Conservation (phyloP, 2,797 vertebrate genomes). For the Gallirallus australis region DNA sequence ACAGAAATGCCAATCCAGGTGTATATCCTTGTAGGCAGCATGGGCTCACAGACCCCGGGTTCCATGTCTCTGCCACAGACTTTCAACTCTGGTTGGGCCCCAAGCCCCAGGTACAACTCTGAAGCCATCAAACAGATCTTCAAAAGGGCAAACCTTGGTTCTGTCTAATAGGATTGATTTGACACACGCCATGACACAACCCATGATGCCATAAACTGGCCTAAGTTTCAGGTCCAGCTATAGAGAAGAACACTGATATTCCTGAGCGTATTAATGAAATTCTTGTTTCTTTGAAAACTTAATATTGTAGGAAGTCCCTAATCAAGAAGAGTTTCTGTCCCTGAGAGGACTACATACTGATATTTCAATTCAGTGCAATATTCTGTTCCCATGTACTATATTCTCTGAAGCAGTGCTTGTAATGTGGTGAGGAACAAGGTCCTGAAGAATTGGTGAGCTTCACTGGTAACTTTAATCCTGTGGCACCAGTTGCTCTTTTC, state of each 20-base stretch:
- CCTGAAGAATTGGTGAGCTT: neutral
- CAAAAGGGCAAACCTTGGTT: neutral
- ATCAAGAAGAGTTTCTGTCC: neutral
- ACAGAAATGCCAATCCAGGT: neutral
- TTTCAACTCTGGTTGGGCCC: neutral
- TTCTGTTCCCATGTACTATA: neutral
- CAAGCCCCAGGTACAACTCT: fast-evolving
- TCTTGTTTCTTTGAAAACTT: neutral
- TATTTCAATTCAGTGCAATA: neutral
- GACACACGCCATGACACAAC: neutral
- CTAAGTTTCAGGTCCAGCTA: neutral
- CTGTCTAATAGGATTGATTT: neutral
- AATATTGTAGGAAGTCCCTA: neutral
- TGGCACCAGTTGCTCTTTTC: neutral
- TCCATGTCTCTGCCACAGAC: neutral
- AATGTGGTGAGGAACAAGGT: neutral
- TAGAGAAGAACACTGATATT: fast-evolving
- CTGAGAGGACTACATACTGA: neutral
- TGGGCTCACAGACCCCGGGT: neutral
- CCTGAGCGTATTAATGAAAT: neutral
- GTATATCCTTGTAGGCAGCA: neutral
- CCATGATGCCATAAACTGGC: neutral
- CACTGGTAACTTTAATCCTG: neutral
- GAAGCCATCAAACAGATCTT: neutral
- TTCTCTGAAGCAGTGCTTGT: neutral